A percentile compares a stretch with the other conserved stretches of the same genome.
phyloP scores from a whole-genome alignment of 2,797 vertebrate species.

The Sebastes baramenuke region DNA sequence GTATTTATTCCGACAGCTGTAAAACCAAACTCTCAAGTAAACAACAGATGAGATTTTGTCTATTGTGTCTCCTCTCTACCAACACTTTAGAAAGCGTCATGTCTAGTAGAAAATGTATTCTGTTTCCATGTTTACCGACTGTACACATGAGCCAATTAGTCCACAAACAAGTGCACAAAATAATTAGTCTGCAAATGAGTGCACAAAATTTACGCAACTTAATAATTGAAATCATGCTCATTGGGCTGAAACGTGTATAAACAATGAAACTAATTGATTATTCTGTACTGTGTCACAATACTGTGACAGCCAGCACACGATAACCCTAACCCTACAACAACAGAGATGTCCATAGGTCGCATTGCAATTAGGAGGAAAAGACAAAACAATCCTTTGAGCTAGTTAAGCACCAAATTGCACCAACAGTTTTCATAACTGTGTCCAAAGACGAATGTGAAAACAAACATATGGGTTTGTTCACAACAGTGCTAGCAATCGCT shows the following conservation, averaged over 20 bases:
- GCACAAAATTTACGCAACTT: slow-evolving; percentile 12
- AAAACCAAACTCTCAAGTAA: neutral
- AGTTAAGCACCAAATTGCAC: neutral
- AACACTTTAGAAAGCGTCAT: neutral
- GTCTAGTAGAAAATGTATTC: slow-evolving; percentile 1
- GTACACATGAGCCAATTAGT: slow-evolving; percentile 10
- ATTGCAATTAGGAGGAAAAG: neutral
- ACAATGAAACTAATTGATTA: neutral
- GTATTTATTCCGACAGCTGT: neutral
- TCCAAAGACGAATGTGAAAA: neutral
- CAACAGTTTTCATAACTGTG: neutral
- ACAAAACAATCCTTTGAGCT: neutral
- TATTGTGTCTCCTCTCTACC: neutral
- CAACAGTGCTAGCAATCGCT: neutral
- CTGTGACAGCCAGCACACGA: neutral
- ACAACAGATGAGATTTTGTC: neutral
- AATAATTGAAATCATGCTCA: slow-evolving; percentile 9
- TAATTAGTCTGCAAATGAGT: slow-evolving; percentile 18
- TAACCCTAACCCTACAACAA: neutral
- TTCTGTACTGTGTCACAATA: neutral
- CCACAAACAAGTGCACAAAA: slow-evolving; percentile 5
- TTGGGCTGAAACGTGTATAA: slow-evolving; percentile 1
- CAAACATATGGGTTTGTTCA: neutral
- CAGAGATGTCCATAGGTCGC: neutral
- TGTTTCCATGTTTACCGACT: neutral